Conservation (phyloP, 1,140 invertebrate genomes). For the Megalonaias nervosa region DNA sequence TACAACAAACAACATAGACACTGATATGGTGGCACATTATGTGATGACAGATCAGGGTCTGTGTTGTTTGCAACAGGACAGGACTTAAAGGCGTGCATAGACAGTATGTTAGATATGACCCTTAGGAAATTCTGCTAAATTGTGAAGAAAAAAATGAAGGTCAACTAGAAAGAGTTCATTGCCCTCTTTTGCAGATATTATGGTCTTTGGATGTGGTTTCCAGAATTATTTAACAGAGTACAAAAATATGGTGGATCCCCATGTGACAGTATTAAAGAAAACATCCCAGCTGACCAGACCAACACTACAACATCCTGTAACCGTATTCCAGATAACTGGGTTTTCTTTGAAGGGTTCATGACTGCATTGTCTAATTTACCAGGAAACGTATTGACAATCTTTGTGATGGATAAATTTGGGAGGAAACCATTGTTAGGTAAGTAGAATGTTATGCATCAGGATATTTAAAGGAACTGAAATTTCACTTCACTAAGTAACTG, state of each 20-base stretch:
- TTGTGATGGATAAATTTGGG: constrained; percentile 73
- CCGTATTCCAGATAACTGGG: constrained; percentile 41
- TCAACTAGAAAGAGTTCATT: background rate
- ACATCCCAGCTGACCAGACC: constrained; percentile 30
- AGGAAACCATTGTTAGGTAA: constrained; percentile 73
- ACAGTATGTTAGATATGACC: no score
- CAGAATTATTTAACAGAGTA: constrained; percentile 73
- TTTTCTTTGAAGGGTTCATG: constrained; percentile 66
- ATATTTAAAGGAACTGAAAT: background rate
- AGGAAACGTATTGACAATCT: constrained; percentile 72
- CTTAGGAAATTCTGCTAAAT: no score
- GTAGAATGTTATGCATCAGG: background rate
- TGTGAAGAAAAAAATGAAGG: constrained; percentile 1
- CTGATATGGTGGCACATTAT: no score
- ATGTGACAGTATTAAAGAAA: constrained; percentile 46
- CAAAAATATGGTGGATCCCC: constrained; percentile 68
- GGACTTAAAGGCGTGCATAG: no score
- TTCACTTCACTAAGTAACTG: no score
- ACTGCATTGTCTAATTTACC: constrained; percentile 70
- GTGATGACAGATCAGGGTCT: no score
- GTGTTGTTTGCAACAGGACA: no score
- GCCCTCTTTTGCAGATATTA: constrained; percentile 71
- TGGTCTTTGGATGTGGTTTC: constrained; percentile 76
- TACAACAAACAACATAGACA: no score
- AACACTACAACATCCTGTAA: constrained; percentile 27